Evolutionary conservation across 1,140 invertebrate species (phyloP).

Genomic region (Magallana ariakensis): DNA sequence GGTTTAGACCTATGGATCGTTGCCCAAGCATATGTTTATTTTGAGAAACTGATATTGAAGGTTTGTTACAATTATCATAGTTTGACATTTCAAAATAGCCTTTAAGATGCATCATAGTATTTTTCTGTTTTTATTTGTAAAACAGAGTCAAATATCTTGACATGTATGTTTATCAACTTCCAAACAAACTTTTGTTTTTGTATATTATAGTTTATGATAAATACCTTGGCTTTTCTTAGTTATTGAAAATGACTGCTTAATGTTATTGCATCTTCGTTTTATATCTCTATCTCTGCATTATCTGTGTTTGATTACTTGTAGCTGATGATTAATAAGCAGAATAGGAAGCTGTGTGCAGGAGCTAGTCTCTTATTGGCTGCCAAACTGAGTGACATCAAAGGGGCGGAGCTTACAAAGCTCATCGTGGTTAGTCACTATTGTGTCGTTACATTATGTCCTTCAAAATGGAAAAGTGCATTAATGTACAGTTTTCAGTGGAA

Average conservation of each 20-base stretch:
- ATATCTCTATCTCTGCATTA: neutral
- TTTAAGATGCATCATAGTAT: too few relatives aligned
- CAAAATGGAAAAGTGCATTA: too few relatives aligned
- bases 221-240: too few relatives aligned
- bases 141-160: too few relatives aligned
- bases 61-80: conserved; percentile 75
- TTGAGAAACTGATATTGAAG: conserved; percentile 96
- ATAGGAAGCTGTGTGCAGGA: conserved; percentile 96
- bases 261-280: neutral
- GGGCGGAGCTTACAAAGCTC: conserved; percentile 89
- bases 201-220: too few relatives aligned
- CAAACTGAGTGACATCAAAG: conserved; percentile 98
- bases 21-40: conserved; percentile 97
- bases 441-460: neutral
- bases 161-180: too few relatives aligned
- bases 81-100: too few relatives aligned
- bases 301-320: conserved; percentile 56
- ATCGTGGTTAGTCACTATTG: conserved; percentile 86
- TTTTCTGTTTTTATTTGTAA: too few relatives aligned
- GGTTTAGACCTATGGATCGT: conserved; percentile 93
- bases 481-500: too few relatives aligned
- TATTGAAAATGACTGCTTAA: neutral
- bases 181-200: too few relatives aligned
- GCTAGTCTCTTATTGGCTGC: conserved; percentile 95
- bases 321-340: conserved; percentile 95